Percentiles rank a stretch among this genome's conserved stretches.
Evolutionary conservation across 2,797 vertebrate genomes (phyloP).

Genomic region (Anguilla anguilla): DNA sequence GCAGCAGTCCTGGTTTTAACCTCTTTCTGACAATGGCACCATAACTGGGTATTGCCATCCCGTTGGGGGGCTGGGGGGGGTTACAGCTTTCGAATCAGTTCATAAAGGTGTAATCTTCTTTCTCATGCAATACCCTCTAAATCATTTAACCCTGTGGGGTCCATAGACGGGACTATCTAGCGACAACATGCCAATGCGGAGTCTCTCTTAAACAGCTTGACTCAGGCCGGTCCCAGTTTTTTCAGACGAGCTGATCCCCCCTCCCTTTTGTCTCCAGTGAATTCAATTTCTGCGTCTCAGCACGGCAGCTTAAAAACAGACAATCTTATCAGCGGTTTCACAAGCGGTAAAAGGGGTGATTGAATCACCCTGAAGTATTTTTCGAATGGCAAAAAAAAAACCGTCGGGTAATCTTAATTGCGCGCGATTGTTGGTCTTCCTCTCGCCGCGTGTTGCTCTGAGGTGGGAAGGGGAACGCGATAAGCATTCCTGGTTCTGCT

Average conservation of each 20-base stretch:
- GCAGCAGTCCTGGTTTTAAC: conserved; percentile 7
- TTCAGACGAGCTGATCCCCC: conserved; percentile 38
- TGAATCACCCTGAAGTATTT: conserved; percentile 66
- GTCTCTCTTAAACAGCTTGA: conserved; percentile 39
- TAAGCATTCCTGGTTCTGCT: background rate
- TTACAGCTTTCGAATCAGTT: conserved; percentile 71
- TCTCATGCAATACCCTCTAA: conserved; percentile 68
- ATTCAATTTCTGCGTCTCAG: conserved; percentile 79
- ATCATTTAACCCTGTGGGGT: conserved; percentile 68
- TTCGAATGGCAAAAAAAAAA: conserved; percentile 70
- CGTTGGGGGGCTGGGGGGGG: conserved; percentile 54
- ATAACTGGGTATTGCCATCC: conserved; percentile 63
- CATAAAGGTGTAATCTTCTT: conserved; percentile 76
- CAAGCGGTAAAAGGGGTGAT: conserved; percentile 66
- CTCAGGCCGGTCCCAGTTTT: conserved; percentile 62
- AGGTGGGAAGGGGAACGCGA: conserved; percentile 41
- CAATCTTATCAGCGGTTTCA: conserved; percentile 78
- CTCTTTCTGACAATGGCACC: background rate
- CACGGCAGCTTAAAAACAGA: conserved; percentile 74
- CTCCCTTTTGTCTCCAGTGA: conserved; percentile 70
- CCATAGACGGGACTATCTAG: conserved; percentile 44
- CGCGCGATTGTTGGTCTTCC: conserved; percentile 43
- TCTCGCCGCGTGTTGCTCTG: background rate
- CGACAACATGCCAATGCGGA: conserved; percentile 42
- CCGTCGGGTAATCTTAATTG: conserved; percentile 76